Base-by-base conservation (phyloP, 2,797 vertebrate genomes). In the Anguilla pacifica region DNA sequence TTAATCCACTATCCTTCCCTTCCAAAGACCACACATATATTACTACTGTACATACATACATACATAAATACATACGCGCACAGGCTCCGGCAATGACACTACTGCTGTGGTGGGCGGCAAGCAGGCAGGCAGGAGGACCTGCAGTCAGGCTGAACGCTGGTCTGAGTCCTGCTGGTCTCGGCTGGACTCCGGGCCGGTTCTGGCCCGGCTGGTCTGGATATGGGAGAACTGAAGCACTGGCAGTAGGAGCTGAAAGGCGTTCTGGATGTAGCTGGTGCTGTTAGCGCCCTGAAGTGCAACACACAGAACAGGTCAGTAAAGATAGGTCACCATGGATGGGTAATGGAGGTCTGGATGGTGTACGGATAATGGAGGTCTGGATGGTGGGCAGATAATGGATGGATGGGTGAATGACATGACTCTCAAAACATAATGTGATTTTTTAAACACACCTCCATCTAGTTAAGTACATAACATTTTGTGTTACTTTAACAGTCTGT, bases 181-280 rank as follows among this genome's bases (percentile, higher is more conserved):
- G 86, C 43, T 91, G 90, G 53, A 88, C 85, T 49, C 72, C 79
- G 55, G 86, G 89, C 89, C 91, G 31, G 86, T 59, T 92, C 95
- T 92, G 81, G 90, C 91, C 95, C 93, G 93, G 88, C 91, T 96
- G 88, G 91, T 96, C 92, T 97, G 97, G 92, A 99, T 96, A 83
- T 98, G 97, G 22, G 97, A 98, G 85, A 97, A 95, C 90, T 99
- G 98, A 89, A 99, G 96, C 88, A 99, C 92, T 0, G 98, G 98
- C 91, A 99, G 96, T 92, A 99, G 94, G 91, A 99, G 96, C 94
- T 97, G 97, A 95, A 99, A 97, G 85, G 98, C 99, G 74, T 98
- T 97, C 89, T 98, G 97, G 89, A 99, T 97, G 59, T 99, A 99
- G 11, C 96, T 95, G 15, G 96, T 97, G 90, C 98, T 99, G 92